Evolutionary conservation across 2,797 vertebrate species (phyloP), one percentile per base, ranked within the genome.

Genomic region (Streptopelia turtur): DNA sequence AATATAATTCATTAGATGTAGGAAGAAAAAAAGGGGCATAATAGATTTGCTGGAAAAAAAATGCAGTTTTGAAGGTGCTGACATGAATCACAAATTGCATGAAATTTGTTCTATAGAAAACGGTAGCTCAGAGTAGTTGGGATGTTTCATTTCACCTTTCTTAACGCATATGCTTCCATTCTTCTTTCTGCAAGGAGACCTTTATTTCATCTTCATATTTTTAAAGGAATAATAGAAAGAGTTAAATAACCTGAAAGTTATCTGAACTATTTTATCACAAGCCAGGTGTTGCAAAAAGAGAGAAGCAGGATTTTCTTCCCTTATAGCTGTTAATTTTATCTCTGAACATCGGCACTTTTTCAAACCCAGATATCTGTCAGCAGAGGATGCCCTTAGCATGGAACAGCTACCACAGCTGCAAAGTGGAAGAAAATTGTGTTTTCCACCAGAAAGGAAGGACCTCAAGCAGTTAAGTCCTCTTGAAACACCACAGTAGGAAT

Each of bases 21-120:
- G 81, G 77, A 78, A 81, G 69, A 21, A 25, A 81, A 70, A 74
- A 74, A 49, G 43, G 77, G 0, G 0, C 33, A 45, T 72, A 64
- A 93, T 83, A 64, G 69, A 94, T 86, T 59, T 70, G 69, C 83
- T 80, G 86, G 76, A 88, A 91, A 87, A 47, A 84, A 94, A 41
- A 41, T 27, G 35, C 6, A 1, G 31, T 65, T 72, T 88, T 55
- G 27, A 70, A 75, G 83, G 68, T 43, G 43, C 80, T 86, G 94
- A 47, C 77, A 70, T n/a, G 72, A 95, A 88, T 86, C 83, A 74
- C 65, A 86, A 83, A 92, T 65, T 59, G 60, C 47, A 41, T 33
- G 11, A 80, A 86, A 92, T 88, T 70, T 83, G 47, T 70, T 92
- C 83, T 25, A n/a, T 53, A 66, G 89, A 77, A 77, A 72, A 21